A percentile compares a stretch with the other conserved stretches of the same genome.
phyloP scores from a whole-genome alignment of 2,113 vertebrate species.

The Eretmochelys imbricata region DNA sequence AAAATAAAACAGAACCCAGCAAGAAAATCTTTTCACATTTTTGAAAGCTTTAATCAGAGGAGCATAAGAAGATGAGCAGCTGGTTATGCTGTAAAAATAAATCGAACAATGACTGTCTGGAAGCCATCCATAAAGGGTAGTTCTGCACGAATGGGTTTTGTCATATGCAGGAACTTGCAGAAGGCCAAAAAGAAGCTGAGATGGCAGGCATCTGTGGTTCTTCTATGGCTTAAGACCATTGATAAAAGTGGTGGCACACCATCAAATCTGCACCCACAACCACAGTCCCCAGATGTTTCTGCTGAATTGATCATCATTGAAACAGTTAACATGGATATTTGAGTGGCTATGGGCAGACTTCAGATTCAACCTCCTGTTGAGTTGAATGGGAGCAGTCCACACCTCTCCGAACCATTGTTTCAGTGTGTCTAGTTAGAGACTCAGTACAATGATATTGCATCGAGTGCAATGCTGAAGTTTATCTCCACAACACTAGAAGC shows the following conservation, averaged over 20 bases:
- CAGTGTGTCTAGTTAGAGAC: fast-evolving
- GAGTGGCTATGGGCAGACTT: not conserved
- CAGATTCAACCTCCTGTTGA: not conserved
- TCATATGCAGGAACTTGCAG: not conserved
- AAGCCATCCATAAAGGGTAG: not conserved
- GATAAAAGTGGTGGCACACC: not conserved
- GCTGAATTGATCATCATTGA: not conserved
- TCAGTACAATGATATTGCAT: not conserved
- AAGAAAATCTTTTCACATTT: not conserved
- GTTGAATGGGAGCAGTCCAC: not conserved
- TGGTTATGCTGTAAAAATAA: not conserved
- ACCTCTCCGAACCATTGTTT: not conserved
- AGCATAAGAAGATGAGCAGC: not conserved
- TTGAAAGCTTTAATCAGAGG: not conserved
- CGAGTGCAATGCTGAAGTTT: not conserved
- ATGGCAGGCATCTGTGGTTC: not conserved
- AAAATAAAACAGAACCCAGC: not conserved
- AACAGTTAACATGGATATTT: fast-evolving
- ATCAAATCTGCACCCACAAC: not conserved
- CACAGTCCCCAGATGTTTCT: not conserved
- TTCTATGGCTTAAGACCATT: not conserved
- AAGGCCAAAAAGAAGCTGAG: not conserved
- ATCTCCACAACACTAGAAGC: not conserved
- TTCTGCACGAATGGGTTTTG: not conserved
- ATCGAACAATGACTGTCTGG: not conserved